A percentile compares a stretch with the other conserved stretches of the same genome.
These are phyloP conservation scores for Halcyon smyrnensis DNA, from an alignment of 2,797 vertebrate genomes.

Conservation along the genomic window DNA sequence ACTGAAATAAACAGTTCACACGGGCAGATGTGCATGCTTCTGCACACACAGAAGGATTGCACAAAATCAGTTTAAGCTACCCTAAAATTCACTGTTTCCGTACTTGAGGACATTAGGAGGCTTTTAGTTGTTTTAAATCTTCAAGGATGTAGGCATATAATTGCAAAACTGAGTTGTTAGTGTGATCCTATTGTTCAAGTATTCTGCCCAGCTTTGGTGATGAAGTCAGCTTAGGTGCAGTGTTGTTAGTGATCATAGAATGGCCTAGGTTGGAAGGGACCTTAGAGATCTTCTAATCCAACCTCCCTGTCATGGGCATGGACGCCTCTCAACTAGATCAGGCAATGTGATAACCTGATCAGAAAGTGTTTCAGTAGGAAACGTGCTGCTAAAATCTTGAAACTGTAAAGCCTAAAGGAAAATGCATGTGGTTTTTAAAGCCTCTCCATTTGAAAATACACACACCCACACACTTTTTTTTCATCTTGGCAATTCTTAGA, in stretches of 20 bases:
- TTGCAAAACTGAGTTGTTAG: background rate
- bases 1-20: background rate
- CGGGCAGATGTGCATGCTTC: background rate
- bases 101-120: background rate
- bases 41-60: background rate
- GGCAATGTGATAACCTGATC: background rate
- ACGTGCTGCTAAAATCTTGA: background rate
- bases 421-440: background rate
- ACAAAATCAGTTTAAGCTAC: background rate
- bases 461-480: background rate
- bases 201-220: background rate
- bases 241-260: background rate
- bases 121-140: background rate
- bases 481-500: background rate
- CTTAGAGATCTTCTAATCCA: no score
- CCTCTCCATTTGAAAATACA: background rate
- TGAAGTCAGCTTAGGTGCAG: background rate
- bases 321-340: no score
- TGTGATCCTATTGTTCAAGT: background rate
- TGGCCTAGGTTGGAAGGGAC: no score
- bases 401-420: background rate
- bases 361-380: background rate
- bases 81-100: background rate
- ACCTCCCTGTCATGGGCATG: no score
- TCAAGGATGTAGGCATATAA: background rate